These are phyloP conservation scores for Gymnocephalus cernua DNA, from an alignment of 2,113 vertebrate genomes.

Conservation along the genomic window DNA sequence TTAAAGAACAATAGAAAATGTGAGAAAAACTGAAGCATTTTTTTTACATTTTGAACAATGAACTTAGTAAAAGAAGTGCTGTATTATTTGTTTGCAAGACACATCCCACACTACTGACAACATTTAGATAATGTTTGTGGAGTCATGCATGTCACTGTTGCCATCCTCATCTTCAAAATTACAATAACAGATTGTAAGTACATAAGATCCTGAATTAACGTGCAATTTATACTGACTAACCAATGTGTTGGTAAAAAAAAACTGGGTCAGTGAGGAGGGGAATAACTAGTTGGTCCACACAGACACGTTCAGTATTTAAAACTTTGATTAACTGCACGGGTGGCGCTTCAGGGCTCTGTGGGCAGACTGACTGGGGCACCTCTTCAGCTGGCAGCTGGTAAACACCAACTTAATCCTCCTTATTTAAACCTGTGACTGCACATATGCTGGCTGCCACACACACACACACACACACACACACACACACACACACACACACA, in stretches of 20 bases:
- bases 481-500: conserved; percentile 24
- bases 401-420: conserved; percentile 52
- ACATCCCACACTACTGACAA: neutral
- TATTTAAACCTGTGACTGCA: conserved; percentile 43
- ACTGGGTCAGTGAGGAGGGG: conserved; percentile 24
- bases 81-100: neutral
- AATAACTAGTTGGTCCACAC: no score
- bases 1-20: neutral
- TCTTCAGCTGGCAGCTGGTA: no score
- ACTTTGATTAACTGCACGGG: no score
- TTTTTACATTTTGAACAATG: neutral
- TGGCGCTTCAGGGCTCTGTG: no score
- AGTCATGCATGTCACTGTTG: neutral
- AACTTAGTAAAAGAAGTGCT: neutral
- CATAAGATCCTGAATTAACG: neutral
- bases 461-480: conserved; percentile 21
- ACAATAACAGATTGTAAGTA: neutral
- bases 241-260: neutral
- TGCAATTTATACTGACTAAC: neutral
- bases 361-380: no score
- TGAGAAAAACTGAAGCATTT: neutral
- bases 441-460: conserved; percentile 45
- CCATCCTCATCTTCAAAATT: neutral
- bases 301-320: no score
- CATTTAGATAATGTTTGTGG: neutral